Evolutionary conservation across 1,140 invertebrate species (phyloP), one percentile per base, ranked within the genome.

Genomic region (Aplysia californica): DNA sequence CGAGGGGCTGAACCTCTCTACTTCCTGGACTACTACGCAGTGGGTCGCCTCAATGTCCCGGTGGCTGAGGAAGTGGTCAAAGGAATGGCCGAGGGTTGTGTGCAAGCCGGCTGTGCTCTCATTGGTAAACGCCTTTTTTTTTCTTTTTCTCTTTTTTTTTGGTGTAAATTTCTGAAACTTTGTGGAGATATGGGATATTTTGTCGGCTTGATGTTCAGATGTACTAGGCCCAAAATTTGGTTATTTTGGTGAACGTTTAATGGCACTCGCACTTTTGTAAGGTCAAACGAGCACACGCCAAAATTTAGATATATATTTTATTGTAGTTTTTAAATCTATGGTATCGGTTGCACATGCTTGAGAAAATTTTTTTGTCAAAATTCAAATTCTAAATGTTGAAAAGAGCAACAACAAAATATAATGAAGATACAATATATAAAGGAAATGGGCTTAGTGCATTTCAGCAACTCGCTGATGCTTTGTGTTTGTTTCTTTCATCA

Each of bases 11-110:
- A 97, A 85, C 97, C 97, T 0, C 91, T 99, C 59, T 98, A 96
- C 74, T 99, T 99, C 87, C 90, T 99, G 0, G 97, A 99, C 91
- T 99, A 99, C 89, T 98, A 97, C 90, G 96, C 97, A 18, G 96
- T 95, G 87, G 96, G 97, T 3, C 91, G 93, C 77, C 90, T 99
- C 58, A 92, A 97, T 83, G 92, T 96, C 5, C 90, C 92, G 0
- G 89, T 93, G 23, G 95, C 96, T 0, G 92, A 92, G 1, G 90
- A 93, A 77, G 94, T 99, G 2, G 92, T 99, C 4, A 91, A 92
- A 71, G 96, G 97, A 2, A 94, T 99, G 79, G 93, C 94, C 0
- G 92, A 96, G 83, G 97, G 96, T 1, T 99, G 98, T 86, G 91
- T 92, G 75, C 88, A 92, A 87, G 94, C 97, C 15, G 95, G 95